Conservation (phyloP, 2,113 vertebrate genomes). For the Menidia beryllina region DNA sequence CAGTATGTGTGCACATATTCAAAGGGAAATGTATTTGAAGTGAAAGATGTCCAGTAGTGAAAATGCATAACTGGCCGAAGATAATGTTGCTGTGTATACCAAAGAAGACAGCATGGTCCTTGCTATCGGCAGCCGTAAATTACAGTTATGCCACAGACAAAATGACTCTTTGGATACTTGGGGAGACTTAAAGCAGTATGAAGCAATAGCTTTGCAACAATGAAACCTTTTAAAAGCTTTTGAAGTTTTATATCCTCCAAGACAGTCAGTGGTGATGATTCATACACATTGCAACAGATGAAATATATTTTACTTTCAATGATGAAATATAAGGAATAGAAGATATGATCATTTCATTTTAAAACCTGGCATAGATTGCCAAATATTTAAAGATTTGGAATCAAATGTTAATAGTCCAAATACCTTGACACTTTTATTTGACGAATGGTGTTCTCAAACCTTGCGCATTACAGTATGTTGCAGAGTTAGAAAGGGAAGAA, state of each 20-base stretch:
- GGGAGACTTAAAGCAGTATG: neutral
- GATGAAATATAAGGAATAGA: neutral
- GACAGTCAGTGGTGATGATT: conserved; percentile 1
- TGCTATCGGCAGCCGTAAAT: neutral
- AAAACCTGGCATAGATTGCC: neutral
- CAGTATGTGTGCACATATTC: neutral
- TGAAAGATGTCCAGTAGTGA: neutral
- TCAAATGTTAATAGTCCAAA: no score
- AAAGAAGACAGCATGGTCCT: neutral
- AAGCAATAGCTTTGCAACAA: conserved; percentile 17
- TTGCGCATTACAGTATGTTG: no score
- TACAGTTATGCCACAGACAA: neutral
- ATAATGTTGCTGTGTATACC: conserved; percentile 1
- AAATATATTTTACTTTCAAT: neutral
- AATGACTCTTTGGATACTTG: conserved; percentile 5
- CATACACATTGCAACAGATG: neutral
- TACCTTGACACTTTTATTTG: no score
- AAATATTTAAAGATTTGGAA: no score
- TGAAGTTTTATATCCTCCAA: neutral
- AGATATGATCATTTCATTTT: no score
- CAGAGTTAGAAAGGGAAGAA: no score
- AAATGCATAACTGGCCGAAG: neutral
- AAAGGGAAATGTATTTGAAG: neutral
- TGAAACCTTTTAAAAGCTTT: conserved; percentile 13
- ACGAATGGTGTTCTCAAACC: no score